A percentile compares a stretch with the other conserved stretches of the same genome.
phyloP scores from a whole-genome alignment of 2,888 invertebrate species.

The Chaitophorus viminalis region DNA sequence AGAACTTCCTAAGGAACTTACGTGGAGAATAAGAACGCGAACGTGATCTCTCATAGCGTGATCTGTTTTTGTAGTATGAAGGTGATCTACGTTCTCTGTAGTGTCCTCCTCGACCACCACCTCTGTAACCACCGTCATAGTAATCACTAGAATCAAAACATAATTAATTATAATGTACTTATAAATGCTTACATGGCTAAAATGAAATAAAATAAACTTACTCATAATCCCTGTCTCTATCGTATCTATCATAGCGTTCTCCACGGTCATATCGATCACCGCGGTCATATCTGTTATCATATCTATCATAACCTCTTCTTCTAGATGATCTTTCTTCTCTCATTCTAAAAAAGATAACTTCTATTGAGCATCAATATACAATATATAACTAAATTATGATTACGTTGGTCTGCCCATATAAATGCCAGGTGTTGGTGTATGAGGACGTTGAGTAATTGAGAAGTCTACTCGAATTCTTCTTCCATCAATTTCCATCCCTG shows the following conservation, averaged over 20 bases:
- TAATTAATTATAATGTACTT: too few species aligned
- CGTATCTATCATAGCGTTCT: constrained; percentile 57
- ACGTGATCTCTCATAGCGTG: constrained; percentile 77
- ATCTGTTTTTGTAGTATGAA: constrained; percentile 76
- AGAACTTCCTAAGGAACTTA: constrained; percentile 70
- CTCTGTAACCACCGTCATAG: constrained; percentile 67
- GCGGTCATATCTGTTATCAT: constrained; percentile 53
- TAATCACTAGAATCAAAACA: constrained; percentile 47
- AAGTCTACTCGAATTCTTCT: constrained; percentile 93
- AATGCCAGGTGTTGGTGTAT: constrained; percentile 96
- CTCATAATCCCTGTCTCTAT: constrained; percentile 58
- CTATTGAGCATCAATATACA: not conserved
- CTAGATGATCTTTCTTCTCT: constrained; percentile 57
- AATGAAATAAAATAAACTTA: not conserved
- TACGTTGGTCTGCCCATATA: constrained; percentile 94
- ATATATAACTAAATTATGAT: constrained; percentile 67
- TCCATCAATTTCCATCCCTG: constrained; percentile 94
- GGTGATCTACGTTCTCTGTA: constrained; percentile 73
- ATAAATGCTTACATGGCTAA: not conserved
- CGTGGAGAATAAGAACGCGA: constrained; percentile 82
- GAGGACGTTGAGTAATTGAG: constrained; percentile 94
- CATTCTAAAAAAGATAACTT: constrained; percentile 14
- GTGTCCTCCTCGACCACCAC: constrained; percentile 66
- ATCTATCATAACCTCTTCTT: constrained; percentile 60
- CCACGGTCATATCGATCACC: constrained; percentile 59